These are phyloP conservation scores for Botia kubotai DNA, from an alignment of 2,797 vertebrate species.

Conservation along the genomic window DNA sequence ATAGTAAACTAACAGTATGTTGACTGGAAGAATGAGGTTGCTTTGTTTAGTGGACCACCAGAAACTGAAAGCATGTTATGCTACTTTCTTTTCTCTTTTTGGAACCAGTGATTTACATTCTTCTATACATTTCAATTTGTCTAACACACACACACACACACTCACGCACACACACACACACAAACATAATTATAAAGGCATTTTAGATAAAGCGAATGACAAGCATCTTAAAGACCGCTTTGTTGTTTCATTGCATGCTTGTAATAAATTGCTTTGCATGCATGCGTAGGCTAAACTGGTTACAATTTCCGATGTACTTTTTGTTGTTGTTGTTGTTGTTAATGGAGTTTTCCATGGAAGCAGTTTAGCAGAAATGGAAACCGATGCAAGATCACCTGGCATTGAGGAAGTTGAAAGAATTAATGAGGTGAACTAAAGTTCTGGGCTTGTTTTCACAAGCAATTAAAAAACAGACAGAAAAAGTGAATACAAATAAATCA, in stretches of 20 bases:
- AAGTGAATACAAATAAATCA: background rate
- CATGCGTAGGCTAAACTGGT: background rate
- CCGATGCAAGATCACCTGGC: background rate
- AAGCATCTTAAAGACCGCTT: background rate
- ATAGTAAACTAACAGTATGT: background rate
- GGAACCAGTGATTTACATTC: background rate
- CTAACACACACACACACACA: too few species aligned
- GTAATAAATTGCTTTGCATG: background rate
- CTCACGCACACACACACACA: too few species aligned
- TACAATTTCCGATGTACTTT: too few species aligned
- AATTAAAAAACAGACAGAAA: background rate
- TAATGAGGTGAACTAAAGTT: background rate
- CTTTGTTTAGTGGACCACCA: background rate
- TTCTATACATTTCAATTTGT: background rate
- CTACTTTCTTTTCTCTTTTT: background rate
- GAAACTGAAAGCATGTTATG: background rate
- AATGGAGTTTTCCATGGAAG: background rate
- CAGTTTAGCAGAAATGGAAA: background rate
- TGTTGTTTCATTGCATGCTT: background rate
- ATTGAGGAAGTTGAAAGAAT: conserved; percentile 5
- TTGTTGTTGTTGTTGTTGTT: too few species aligned
- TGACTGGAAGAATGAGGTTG: background rate
- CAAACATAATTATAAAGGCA: too few species aligned
- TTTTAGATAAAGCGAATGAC: too few species aligned
- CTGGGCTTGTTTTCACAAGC: background rate